Conservation (phyloP, 2,113 vertebrate genomes). For the Gavia stellata region DNA sequence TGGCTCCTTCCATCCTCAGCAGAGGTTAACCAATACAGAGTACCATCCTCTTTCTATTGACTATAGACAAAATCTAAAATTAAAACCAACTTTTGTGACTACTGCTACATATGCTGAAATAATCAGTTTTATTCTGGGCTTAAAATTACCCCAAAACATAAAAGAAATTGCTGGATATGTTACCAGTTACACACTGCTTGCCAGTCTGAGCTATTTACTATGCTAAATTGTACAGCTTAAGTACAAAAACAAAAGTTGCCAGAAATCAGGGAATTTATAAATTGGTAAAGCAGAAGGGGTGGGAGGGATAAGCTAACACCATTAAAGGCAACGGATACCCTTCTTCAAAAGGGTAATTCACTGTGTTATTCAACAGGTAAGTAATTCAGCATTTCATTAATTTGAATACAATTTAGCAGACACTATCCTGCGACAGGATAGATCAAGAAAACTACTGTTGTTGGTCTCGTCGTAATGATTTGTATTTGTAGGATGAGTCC, state of each 20-base stretch:
- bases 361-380: not conserved
- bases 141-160: not conserved
- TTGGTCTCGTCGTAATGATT: not conserved
- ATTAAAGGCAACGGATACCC: not conserved
- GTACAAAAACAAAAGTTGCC: not conserved
- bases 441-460: not conserved
- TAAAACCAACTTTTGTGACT: not conserved
- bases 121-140: not conserved
- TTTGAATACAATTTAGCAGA: not conserved
- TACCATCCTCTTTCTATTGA: not conserved
- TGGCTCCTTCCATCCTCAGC: not conserved
- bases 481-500: not conserved
- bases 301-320: not conserved
- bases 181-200: not conserved
- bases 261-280: not conserved
- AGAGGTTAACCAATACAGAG: not conserved
- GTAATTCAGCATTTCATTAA: not conserved
- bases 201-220: not conserved
- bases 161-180: not conserved
- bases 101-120: not conserved
- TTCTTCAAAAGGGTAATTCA: not conserved
- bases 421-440: not conserved
- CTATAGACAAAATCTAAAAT: not conserved
- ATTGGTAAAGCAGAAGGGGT: not conserved
- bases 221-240: not conserved